A percentile compares a stretch with the other conserved stretches of the same genome.
Conservation (phyloP, 2,888 invertebrate species). For the Eupithecia dodoneata region DNA sequence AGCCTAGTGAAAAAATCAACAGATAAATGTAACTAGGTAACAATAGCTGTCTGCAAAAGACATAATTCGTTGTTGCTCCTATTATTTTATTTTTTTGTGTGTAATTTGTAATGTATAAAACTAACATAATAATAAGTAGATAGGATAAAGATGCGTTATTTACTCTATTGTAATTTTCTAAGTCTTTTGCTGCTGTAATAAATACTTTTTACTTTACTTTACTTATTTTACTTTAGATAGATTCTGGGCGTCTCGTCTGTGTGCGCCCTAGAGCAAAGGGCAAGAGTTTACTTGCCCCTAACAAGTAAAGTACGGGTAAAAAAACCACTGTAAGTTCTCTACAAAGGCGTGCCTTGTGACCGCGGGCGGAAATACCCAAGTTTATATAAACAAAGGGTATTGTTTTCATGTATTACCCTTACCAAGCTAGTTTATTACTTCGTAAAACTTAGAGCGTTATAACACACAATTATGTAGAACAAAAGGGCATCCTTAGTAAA, state of each 20-base stretch:
- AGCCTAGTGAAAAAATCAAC: too few relatives aligned
- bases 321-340: slow-evolving; percentile 30
- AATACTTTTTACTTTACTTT: too few relatives aligned
- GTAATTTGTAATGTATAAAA: too few relatives aligned
- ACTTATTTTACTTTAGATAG: too few relatives aligned
- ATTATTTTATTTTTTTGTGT: too few relatives aligned
- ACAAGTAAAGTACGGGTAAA: slow-evolving; percentile 28
- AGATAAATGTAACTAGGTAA: too few relatives aligned
- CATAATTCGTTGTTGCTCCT: too few relatives aligned
- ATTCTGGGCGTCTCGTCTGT: background rate
- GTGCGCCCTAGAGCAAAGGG: background rate
- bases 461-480: background rate
- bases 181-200: too few relatives aligned
- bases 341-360: slow-evolving; percentile 11
- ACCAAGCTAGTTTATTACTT: slow-evolving; percentile 25
- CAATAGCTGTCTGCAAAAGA: too few relatives aligned
- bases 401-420: slow-evolving; percentile 32
- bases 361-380: slow-evolving; percentile 27
- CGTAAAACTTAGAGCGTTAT: slow-evolving; percentile 13
- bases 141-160: too few relatives aligned
- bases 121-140: too few relatives aligned
- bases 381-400: slow-evolving; percentile 36
- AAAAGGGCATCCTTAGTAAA: background rate
- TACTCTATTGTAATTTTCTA: too few relatives aligned
- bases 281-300: background rate